These are phyloP conservation scores for Chorisops tibialis DNA, from an alignment of 2,888 invertebrate genomes.

Conservation along the genomic window DNA sequence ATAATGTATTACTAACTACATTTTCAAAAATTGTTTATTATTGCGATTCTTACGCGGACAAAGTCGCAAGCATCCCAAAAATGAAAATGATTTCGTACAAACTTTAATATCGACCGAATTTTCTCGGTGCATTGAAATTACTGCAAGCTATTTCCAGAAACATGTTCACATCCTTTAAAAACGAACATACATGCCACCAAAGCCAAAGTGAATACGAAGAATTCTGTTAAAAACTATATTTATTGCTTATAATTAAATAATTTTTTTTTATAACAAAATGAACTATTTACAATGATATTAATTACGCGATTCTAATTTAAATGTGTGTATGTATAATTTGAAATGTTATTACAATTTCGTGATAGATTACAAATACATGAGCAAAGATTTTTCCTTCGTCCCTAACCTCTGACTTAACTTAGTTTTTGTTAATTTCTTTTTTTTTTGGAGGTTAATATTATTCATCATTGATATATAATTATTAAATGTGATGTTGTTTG, in stretches of 20 bases:
- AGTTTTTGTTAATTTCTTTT: background rate
- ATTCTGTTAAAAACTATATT: conserved; percentile 25
- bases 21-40: too few relatives aligned
- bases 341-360: conserved; percentile 14
- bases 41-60: too few relatives aligned
- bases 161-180: too few relatives aligned
- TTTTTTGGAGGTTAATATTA: too few relatives aligned
- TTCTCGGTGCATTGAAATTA: too few relatives aligned
- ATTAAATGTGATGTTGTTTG: too few relatives aligned
- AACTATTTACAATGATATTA: conserved; percentile 21
- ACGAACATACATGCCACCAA: too few relatives aligned
- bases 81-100: too few relatives aligned
- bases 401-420: background rate
- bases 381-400: conserved; percentile 8
- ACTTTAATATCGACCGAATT: too few relatives aligned
- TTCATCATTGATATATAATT: conserved; percentile 4
- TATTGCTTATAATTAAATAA: conserved; percentile 27
- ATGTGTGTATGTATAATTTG: conserved; percentile 9
- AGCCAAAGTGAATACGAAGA: background rate
- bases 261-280: conserved; percentile 19
- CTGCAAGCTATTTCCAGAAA: too few relatives aligned
- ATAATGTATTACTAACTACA: too few relatives aligned
- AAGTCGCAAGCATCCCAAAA: too few relatives aligned
- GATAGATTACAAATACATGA: conserved; percentile 18
- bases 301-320: conserved; percentile 7